A percentile compares a stretch with the other conserved stretches of the same genome.
Evolutionary conservation across 2,797 vertebrate species (phyloP).

Genomic region (Poeciliopsis turneri): DNA sequence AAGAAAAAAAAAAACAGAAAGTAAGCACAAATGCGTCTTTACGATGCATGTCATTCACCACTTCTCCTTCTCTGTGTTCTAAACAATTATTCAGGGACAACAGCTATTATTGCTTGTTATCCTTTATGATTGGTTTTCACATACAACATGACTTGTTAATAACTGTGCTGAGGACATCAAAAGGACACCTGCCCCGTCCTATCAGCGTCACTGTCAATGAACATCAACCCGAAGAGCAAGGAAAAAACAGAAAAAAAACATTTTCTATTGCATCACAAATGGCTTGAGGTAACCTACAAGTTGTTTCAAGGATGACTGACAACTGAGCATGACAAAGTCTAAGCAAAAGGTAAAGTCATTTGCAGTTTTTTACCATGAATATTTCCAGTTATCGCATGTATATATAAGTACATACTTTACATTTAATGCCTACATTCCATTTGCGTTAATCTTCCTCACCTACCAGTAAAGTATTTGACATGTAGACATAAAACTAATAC

Average conservation of each 20-base stretch:
- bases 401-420: background rate
- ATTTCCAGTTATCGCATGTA: background rate
- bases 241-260: slow-evolving; percentile 13
- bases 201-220: slow-evolving; percentile 71
- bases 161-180: slow-evolving; percentile 70
- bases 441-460: background rate
- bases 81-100: slow-evolving; percentile 72
- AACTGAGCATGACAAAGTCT: slow-evolving; percentile 12
- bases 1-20: slow-evolving; percentile 28
- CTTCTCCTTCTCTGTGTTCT: slow-evolving; percentile 31
- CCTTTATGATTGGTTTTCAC: slow-evolving; percentile 71
- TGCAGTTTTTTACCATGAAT: background rate
- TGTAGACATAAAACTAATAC: background rate
- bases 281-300: slow-evolving; percentile 27
- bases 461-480: background rate
- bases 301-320: slow-evolving; percentile 16
- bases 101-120: slow-evolving; percentile 75
- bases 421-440: background rate
- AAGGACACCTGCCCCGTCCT: slow-evolving; percentile 69
- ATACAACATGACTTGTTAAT: slow-evolving; percentile 72
- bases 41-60: slow-evolving; percentile 39
- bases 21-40: slow-evolving; percentile 36
- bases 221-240: slow-evolving; percentile 43
- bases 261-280: slow-evolving; percentile 23
- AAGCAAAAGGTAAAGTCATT: background rate